A percentile compares a stretch with the other conserved stretches of the same genome.
These are phyloP conservation scores for Pseudobourletiella spinata DNA, from an alignment of 1,140 invertebrate species.

Conservation along the genomic window DNA sequence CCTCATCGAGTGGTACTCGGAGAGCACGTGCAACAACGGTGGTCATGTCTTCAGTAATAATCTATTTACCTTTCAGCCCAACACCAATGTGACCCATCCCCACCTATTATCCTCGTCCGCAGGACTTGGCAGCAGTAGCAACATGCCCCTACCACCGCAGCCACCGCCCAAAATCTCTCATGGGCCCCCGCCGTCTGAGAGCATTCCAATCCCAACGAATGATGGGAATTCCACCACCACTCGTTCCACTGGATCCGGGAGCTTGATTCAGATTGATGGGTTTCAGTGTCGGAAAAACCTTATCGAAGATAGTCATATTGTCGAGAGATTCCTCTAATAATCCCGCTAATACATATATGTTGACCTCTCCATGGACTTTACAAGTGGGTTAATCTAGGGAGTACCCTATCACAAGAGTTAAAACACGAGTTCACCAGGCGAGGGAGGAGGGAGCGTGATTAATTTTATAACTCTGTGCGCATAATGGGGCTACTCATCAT, in stretches of 20 bases:
- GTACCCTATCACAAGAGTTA: no score
- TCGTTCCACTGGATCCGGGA: constrained; percentile 24
- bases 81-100: not conserved
- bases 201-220: not conserved
- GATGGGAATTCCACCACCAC: constrained; percentile 27
- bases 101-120: not conserved
- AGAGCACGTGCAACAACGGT: constrained; percentile 8
- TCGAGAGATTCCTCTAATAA: constrained; percentile 35
- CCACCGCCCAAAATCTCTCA: not conserved
- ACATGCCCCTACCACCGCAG: not conserved
- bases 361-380: not conserved
- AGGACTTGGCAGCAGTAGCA: not conserved
- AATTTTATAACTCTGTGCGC: no score
- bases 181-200: not conserved
- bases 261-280: constrained; percentile 34
- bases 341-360: not conserved
- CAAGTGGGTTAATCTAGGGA: not conserved
- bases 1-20: constrained; percentile 35
- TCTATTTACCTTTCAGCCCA: constrained; percentile 30
- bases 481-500: no score
- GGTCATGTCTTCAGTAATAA: constrained; percentile 30
- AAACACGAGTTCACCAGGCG: no score
- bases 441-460: no score
- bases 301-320: constrained; percentile 29
- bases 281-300: constrained; percentile 33